phyloP scores from a whole-genome alignment of 2,888 invertebrate genomes.

The Sesia bembeciformis region DNA sequence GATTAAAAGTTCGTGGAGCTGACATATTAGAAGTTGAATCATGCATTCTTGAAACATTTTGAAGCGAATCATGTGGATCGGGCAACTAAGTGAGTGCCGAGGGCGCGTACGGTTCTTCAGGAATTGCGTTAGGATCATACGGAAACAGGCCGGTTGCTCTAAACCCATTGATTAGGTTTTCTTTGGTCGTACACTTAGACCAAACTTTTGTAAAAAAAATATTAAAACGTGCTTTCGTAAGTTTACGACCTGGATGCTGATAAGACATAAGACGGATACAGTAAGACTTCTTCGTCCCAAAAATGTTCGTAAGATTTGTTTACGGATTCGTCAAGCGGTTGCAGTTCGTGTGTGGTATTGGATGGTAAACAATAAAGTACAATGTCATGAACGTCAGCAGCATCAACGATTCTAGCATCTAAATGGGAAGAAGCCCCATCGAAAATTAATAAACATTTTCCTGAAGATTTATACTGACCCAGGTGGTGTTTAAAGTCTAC shows the following conservation, averaged over 20 bases:
- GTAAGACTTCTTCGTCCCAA: slow-evolving; percentile 2
- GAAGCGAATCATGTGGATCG: no score
- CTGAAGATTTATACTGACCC: background rate
- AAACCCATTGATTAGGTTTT: slow-evolving; percentile 1
- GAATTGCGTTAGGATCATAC: slow-evolving; percentile 1
- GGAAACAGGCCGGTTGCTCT: slow-evolving; percentile 2
- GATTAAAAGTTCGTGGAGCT: background rate
- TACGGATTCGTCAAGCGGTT: slow-evolving; percentile 1
- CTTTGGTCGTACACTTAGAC: slow-evolving; percentile 1
- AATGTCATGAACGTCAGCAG: slow-evolving; percentile 1
- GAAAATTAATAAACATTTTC: slow-evolving; percentile 1
- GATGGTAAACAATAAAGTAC: slow-evolving; percentile 1
- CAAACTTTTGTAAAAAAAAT: slow-evolving; percentile 3
- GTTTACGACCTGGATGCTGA: background rate
- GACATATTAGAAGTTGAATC: background rate
- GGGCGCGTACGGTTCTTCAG: slow-evolving; percentile 3
- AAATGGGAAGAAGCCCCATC: slow-evolving; percentile 1
- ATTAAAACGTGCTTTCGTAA: slow-evolving; percentile 1
- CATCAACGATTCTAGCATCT: background rate
- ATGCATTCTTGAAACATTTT: no score
- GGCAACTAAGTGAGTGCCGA: slow-evolving; percentile 1
- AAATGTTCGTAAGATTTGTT: slow-evolving; percentile 1
- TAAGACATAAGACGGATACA: background rate
- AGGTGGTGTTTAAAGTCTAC: slow-evolving; percentile 2
- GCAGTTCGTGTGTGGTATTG: no score